A percentile compares a stretch with the other conserved stretches of the same genome.
Evolutionary conservation across 30 jellyfish, hydroid and myxozoan species (phyloP).

Genomic region (Mastigias papua): DNA sequence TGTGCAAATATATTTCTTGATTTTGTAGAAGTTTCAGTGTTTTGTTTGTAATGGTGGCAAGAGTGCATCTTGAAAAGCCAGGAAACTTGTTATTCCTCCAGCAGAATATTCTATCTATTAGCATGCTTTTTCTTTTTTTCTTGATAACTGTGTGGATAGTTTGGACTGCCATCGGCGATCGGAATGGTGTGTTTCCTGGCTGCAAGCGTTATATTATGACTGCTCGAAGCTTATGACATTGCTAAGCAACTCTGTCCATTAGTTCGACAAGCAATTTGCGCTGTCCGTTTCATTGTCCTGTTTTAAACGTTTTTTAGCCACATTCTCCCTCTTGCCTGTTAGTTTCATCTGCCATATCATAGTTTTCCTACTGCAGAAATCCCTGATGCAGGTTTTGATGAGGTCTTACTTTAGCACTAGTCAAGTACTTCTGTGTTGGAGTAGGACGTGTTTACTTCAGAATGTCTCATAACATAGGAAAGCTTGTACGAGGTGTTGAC

Average conservation of each 20-base stretch:
- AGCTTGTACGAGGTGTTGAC: not conserved
- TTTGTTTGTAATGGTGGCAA: too few species aligned
- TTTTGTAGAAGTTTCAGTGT: too few species aligned
- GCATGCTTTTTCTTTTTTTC: too few species aligned
- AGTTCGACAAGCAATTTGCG: slow-evolving; percentile 57
- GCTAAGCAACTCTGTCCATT: slow-evolving; percentile 14
- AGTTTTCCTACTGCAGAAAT: not conserved
- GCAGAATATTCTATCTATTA: too few species aligned
- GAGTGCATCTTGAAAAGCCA: too few species aligned
- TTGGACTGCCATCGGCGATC: not conserved
- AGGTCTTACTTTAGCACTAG: not conserved
- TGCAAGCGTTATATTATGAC: not conserved
- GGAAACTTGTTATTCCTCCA: too few species aligned
- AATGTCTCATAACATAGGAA: not conserved
- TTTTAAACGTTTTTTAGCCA: not conserved
- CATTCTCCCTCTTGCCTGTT: not conserved
- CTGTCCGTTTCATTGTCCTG: slow-evolving; percentile 26
- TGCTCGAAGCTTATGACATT: slow-evolving; percentile 34
- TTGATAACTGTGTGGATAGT: not conserved
- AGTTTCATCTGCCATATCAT: not conserved
- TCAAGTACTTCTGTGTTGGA: not conserved
- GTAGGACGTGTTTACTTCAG: not conserved
- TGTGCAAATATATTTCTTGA: too few species aligned
- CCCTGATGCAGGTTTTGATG: not conserved
- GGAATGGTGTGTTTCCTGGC: not conserved